Conservation (phyloP, 1,140 invertebrate genomes). For the Lepidotrigona ventralis region DNA sequence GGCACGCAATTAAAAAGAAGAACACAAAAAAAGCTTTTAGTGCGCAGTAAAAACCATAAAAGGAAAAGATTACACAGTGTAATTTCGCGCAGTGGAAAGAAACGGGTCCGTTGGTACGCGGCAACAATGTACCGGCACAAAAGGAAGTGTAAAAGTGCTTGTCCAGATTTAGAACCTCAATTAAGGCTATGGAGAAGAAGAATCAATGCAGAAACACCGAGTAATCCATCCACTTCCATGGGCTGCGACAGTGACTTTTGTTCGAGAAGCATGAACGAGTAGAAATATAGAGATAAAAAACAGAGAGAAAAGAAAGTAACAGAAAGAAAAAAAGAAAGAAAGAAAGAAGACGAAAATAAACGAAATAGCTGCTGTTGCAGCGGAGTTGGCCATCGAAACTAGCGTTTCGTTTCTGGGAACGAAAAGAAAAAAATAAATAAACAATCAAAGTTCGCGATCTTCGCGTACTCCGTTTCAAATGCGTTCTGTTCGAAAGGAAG, state of each 20-base stretch:
- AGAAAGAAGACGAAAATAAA: constrained; percentile 1
- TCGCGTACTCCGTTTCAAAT: background rate
- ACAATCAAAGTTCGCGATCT: constrained; percentile 14
- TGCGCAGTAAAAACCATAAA: constrained; percentile 34
- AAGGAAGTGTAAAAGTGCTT: constrained; percentile 34
- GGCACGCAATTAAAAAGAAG: constrained; percentile 31
- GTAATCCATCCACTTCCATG: constrained; percentile 46
- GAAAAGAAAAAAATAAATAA: constrained; percentile 4
- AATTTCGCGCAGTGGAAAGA: constrained; percentile 35
- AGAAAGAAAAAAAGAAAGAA: background rate
- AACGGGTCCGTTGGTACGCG: constrained; percentile 24
- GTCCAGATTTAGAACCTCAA: constrained; percentile 47
- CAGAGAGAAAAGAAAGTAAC: background rate
- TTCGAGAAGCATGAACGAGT: constrained; percentile 37
- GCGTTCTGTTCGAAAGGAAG: background rate
- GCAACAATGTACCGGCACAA: constrained; percentile 34
- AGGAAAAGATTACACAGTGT: constrained; percentile 38
- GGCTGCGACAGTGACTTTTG: constrained; percentile 41
- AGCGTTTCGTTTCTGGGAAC: background rate
- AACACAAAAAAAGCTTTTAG: constrained; percentile 48
- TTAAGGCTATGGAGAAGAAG: constrained; percentile 43
- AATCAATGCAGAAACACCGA: constrained; percentile 50
- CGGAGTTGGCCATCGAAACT: background rate
- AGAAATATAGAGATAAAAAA: constrained; percentile 10
- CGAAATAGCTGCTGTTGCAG: background rate